A percentile compares a stretch with the other conserved stretches of the same genome.
Evolutionary conservation across 2,888 invertebrate genomes (phyloP).

Genomic region (Caenorhabditis sp.): DNA sequence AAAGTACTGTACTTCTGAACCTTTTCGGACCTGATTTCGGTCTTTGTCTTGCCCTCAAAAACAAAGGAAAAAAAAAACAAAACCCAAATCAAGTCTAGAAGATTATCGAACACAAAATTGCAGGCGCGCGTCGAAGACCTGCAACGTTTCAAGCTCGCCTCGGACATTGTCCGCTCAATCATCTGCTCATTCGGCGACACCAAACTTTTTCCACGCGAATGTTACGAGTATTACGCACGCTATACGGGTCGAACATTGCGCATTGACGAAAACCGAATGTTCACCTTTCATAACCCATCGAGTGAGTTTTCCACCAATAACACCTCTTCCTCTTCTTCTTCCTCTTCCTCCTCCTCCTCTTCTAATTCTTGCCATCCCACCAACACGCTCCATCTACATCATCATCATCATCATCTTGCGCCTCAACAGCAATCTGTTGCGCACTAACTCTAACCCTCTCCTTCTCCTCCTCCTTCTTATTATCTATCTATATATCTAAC

Average conservation of each 20-base stretch:
- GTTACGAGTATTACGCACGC: slow-evolving; percentile 90
- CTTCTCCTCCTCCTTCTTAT: not conserved
- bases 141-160: slow-evolving; percentile 87
- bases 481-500: slow-evolving; percentile 1
- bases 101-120: slow-evolving; percentile 11
- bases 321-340: not conserved
- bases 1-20: too few species aligned
- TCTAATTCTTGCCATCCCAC: not conserved
- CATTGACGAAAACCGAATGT: slow-evolving; percentile 93
- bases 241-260: slow-evolving; percentile 90
- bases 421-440: not conserved
- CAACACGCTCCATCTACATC: not conserved
- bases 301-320: slow-evolving; percentile 55
- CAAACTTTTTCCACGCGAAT: slow-evolving; percentile 84
- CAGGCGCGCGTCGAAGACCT: slow-evolving; percentile 95
- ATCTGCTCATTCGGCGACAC: slow-evolving; percentile 91
- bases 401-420: not conserved
- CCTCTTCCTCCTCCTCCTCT: not conserved
- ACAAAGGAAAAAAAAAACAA: not conserved
- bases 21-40: too few species aligned
- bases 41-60: too few species aligned
- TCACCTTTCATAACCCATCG: slow-evolving; percentile 78
- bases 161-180: slow-evolving; percentile 92
- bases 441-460: not conserved
- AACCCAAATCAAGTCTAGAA: not conserved